Percentiles rank a stretch among this genome's conserved stretches.
phyloP scores from a whole-genome alignment of 1,140 invertebrate genomes.

The Pantala flavescens region DNA sequence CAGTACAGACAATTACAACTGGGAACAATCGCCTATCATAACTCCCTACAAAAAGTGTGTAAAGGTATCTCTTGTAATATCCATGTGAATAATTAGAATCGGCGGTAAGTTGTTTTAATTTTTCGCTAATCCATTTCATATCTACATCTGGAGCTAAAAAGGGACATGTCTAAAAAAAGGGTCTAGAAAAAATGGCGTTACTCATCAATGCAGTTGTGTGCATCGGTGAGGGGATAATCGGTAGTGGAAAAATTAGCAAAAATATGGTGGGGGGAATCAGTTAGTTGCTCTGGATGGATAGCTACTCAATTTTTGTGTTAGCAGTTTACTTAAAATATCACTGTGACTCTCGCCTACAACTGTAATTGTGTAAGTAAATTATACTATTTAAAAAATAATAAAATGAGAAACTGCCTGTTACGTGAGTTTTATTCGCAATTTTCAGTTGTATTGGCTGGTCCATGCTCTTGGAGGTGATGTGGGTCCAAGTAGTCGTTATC shows the following conservation, averaged over 20 bases:
- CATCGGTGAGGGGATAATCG: background rate
- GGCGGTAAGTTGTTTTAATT: background rate
- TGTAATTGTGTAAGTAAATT: slow-evolving; percentile 11
- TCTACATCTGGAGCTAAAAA: background rate
- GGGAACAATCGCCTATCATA: background rate
- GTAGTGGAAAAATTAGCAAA: background rate
- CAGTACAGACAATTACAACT: background rate
- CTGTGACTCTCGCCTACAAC: background rate
- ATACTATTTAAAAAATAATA: slow-evolving; percentile 10
- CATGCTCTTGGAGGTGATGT: too few relatives aligned
- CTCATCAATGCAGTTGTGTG: background rate
- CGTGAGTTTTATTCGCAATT: background rate
- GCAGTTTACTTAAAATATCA: slow-evolving; percentile 3
- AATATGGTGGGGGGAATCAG: background rate
- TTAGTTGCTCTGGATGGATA: slow-evolving; percentile 5
- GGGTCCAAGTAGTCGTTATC: too few relatives aligned
- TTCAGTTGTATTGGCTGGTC: too few relatives aligned
- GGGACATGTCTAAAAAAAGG: background rate
- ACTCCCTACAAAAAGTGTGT: background rate
- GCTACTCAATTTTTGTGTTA: background rate
- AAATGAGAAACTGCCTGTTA: background rate
- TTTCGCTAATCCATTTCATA: background rate
- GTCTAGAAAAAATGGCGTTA: background rate
- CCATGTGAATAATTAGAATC: background rate
- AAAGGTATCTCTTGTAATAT: background rate